Percentiles rank a stretch among this genome's conserved stretches.
phyloP scores from a whole-genome alignment of 2,888 invertebrate species.

The Eupithecia exiguata region DNA sequence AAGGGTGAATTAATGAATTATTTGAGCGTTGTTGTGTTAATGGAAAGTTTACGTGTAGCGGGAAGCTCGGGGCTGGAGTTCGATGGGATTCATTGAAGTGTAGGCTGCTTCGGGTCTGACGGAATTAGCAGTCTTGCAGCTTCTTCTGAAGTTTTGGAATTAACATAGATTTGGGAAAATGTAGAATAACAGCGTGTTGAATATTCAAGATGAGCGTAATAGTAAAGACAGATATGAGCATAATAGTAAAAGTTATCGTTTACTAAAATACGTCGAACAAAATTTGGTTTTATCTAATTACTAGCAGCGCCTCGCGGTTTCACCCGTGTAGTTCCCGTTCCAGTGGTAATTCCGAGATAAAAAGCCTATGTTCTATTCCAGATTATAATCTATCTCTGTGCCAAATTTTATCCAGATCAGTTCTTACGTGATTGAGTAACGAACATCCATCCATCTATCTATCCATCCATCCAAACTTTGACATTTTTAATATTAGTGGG shows the following conservation, averaged over 20 bases:
- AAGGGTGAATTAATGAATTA: slow-evolving; percentile 82
- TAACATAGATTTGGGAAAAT: not conserved
- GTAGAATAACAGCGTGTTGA: slow-evolving; percentile 1
- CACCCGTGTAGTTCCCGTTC: too few relatives aligned
- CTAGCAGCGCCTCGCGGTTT: too few relatives aligned
- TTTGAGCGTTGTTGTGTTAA: slow-evolving; percentile 63
- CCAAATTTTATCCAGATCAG: too few relatives aligned
- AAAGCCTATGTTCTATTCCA: too few relatives aligned
- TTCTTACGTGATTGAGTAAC: too few relatives aligned
- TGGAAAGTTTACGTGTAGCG: slow-evolving; percentile 55
- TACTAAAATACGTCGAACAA: not conserved
- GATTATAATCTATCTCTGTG: too few relatives aligned
- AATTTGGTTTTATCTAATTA: not conserved
- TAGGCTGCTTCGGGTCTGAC: slow-evolving; percentile 21
- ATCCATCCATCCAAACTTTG: too few relatives aligned
- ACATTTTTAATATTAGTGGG: too few relatives aligned
- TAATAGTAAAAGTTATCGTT: too few relatives aligned
- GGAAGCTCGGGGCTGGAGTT: slow-evolving; percentile 49
- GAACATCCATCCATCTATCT: too few relatives aligned
- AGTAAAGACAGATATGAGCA: not conserved
- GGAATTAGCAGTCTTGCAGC: slow-evolving; percentile 36
- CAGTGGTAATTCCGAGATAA: too few relatives aligned
- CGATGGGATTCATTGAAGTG: slow-evolving; percentile 47
- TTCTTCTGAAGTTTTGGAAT: slow-evolving; percentile 26
- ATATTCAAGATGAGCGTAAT: slow-evolving; percentile 1